Evolutionary conservation across 2,113 vertebrate species (phyloP).

Genomic region (Entomyzon cyanotis): DNA sequence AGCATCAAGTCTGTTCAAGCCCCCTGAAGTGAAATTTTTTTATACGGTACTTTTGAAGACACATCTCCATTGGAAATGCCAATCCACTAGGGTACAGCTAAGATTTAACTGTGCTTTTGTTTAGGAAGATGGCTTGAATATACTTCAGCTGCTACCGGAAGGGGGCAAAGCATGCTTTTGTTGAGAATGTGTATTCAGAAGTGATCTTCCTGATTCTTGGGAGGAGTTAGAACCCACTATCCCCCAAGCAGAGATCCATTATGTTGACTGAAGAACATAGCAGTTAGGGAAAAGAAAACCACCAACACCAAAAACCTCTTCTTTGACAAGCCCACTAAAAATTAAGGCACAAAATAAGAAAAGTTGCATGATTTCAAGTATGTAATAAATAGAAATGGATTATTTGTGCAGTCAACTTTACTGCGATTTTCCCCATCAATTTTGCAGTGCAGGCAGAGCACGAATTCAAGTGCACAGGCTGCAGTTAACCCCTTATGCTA

Average conservation of each 20-base stretch:
- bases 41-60: not conserved
- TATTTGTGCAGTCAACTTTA: not conserved
- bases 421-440: fast-evolving
- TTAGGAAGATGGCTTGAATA: not conserved
- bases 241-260: not conserved
- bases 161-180: not conserved
- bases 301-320: fast-evolving
- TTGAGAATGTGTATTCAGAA: not conserved
- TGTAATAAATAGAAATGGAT: not conserved
- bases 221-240: not conserved
- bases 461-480: not conserved
- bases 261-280: not conserved
- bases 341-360: not conserved
- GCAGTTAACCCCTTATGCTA: not conserved
- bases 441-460: not conserved
- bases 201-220: not conserved
- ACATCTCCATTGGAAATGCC: not conserved
- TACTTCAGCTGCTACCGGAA: not conserved
- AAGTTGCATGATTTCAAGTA: not conserved
- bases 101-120: not conserved
- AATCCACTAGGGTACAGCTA: not conserved
- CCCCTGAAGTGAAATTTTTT: not conserved
- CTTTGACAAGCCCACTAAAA: not conserved
- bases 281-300: not conserved
- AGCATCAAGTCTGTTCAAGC: not conserved